Percentiles rank a stretch among this genome's conserved stretches.
Evolutionary conservation across 2,113 vertebrate species (phyloP).

Genomic region (Isurus oxyrinchus): DNA sequence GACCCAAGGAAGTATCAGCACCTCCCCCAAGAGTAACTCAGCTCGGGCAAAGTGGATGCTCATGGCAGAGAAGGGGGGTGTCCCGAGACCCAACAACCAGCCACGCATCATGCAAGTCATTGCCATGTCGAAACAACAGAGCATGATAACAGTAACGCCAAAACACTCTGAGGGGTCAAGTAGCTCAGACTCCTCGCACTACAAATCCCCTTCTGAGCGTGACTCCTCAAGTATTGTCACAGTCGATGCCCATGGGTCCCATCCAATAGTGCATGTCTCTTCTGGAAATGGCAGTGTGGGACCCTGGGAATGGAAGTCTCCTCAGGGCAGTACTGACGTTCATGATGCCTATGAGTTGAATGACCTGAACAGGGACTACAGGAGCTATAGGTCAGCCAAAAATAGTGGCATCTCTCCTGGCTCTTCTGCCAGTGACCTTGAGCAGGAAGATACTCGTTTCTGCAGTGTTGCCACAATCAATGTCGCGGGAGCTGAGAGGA

Average conservation of each 20-base stretch:
- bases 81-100: slow-evolving; percentile 57
- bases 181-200: slow-evolving; percentile 75
- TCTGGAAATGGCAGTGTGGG: slow-evolving; percentile 56
- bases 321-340: slow-evolving; percentile 47
- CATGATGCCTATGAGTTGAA: slow-evolving; percentile 63
- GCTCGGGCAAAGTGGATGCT: slow-evolving; percentile 84
- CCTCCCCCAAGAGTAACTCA: slow-evolving; percentile 62
- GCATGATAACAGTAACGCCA: slow-evolving; percentile 58
- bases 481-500: slow-evolving; percentile 40
- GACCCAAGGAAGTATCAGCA: slow-evolving; percentile 48
- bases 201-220: slow-evolving; percentile 70
- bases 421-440: slow-evolving; percentile 57
- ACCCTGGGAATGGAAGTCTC: slow-evolving; percentile 74
- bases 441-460: slow-evolving; percentile 61
- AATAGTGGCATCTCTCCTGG: slow-evolving; percentile 57
- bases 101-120: slow-evolving; percentile 85
- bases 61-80: slow-evolving; percentile 70
- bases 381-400: slow-evolving; percentile 56
- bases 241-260: slow-evolving; percentile 77
- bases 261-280: slow-evolving; percentile 75
- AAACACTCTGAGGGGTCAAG: slow-evolving; percentile 77
- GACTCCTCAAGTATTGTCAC: slow-evolving; percentile 76
- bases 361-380: slow-evolving; percentile 62
- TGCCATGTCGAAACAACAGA: slow-evolving; percentile 82
- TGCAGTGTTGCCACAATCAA: slow-evolving; percentile 56